Evolutionary conservation across 2,797 vertebrate species (phyloP).

Genomic region (Limosa lapponica): DNA sequence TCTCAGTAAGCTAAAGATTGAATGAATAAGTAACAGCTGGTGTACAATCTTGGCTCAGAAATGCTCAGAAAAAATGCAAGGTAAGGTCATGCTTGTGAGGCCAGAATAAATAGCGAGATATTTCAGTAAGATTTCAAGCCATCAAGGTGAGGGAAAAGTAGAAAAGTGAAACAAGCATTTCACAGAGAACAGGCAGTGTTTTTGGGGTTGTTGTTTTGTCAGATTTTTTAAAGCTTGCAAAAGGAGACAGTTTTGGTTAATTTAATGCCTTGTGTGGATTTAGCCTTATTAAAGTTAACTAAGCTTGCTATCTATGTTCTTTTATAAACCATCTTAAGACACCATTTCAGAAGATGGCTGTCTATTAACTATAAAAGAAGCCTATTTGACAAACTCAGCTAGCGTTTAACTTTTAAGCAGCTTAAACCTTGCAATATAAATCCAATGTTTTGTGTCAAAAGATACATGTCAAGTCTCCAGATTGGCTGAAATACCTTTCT

Average conservation of each 20-base stretch:
- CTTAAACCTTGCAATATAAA: background rate
- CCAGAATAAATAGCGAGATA: background rate
- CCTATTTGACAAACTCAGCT: background rate
- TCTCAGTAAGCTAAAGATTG: background rate
- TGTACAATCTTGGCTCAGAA: background rate
- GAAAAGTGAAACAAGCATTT: background rate
- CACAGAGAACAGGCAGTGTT: background rate
- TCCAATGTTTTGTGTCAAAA: background rate
- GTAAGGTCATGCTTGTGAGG: background rate
- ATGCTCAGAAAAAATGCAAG: background rate
- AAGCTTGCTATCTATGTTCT: background rate
- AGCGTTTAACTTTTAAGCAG: background rate
- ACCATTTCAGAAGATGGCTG: rapidly evolving
- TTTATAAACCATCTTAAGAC: background rate
- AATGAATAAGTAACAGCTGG: background rate
- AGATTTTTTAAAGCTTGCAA: rapidly evolving
- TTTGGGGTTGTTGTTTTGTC: background rate
- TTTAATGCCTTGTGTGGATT: background rate
- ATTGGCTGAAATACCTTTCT: background rate
- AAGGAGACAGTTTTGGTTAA: background rate
- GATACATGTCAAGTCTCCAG: background rate
- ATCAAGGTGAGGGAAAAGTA: background rate
- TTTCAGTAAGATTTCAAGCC: background rate
- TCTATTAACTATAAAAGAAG: background rate
- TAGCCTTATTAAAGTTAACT: background rate